Evolutionary conservation across 92 coral and sea anemone genomes (phyloP).

Genomic region (Siderastrea siderea): DNA sequence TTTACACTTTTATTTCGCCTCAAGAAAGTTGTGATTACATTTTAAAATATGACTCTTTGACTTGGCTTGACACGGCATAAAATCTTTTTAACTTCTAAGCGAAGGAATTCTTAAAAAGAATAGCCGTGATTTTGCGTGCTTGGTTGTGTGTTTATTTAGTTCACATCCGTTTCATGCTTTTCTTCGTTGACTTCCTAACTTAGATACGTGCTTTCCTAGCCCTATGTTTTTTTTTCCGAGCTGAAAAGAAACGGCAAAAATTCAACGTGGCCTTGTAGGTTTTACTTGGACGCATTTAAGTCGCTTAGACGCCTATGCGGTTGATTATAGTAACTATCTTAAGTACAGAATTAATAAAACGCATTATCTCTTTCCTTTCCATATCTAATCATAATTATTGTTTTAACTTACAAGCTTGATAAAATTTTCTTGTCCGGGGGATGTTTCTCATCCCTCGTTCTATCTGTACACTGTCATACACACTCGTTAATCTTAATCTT

Average conservation of each 20-base stretch:
- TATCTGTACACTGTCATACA: conserved; percentile 53
- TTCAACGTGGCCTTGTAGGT: neutral
- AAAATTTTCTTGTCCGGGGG: conserved; percentile 19
- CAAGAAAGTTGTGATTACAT: conserved; percentile 25
- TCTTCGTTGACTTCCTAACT: conserved; percentile 4
- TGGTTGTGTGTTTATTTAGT: conserved; percentile 29
- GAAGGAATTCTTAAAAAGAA: conserved; percentile 13
- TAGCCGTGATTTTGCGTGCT: conserved; percentile 20
- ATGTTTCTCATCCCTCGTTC: conserved; percentile 26
- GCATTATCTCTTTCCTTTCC: conserved; percentile 27
- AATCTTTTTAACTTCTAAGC: conserved; percentile 14
- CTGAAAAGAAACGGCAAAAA: neutral
- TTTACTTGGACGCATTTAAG: neutral
- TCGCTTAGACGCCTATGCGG: neutral
- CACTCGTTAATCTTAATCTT: conserved; percentile 75
- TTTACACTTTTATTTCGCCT: conserved; percentile 22
- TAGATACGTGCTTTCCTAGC: conserved; percentile 9
- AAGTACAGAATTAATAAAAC: conserved; percentile 16
- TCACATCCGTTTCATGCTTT: conserved; percentile 16
- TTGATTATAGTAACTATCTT: conserved; percentile 23
- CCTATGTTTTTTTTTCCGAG: neutral
- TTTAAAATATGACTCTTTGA: conserved; percentile 1
- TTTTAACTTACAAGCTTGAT: conserved; percentile 6
- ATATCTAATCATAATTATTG: conserved; percentile 21
- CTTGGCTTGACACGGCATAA: neutral